Evolutionary conservation across 2,797 vertebrate genomes (phyloP).

Genomic region (Lutjanus argentimaculatus): DNA sequence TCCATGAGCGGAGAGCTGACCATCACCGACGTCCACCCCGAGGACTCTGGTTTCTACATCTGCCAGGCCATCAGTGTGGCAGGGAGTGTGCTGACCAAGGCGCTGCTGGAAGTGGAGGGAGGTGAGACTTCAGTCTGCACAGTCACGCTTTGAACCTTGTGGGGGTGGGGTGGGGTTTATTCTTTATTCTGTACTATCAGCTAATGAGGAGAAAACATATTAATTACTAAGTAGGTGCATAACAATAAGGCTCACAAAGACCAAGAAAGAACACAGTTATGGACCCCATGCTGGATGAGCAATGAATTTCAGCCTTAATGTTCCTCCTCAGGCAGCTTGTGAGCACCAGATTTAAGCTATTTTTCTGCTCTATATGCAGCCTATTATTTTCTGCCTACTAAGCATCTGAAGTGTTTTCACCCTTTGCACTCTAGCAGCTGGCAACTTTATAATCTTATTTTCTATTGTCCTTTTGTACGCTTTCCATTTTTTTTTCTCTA

Average conservation of each 20-base stretch:
- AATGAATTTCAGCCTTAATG: slow-evolving; percentile 54
- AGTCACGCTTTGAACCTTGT: slow-evolving; percentile 9
- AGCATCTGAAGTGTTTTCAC: slow-evolving; percentile 47
- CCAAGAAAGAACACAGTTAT: slow-evolving; percentile 20
- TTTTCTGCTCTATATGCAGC: slow-evolving; percentile 29
- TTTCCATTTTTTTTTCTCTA: neutral
- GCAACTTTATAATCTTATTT: slow-evolving; percentile 30
- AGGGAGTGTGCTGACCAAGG: slow-evolving; percentile 93
- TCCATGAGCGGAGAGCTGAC: slow-evolving; percentile 92
- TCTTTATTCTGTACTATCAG: slow-evolving; percentile 40
- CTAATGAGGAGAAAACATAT: slow-evolving; percentile 65
- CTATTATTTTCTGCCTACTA: slow-evolving; percentile 57
- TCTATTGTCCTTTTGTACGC: slow-evolving; percentile 5
- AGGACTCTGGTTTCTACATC: slow-evolving; percentile 94
- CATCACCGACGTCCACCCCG: slow-evolving; percentile 87
- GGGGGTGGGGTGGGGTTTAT: slow-evolving; percentile 7
- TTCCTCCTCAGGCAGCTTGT: slow-evolving; percentile 57
- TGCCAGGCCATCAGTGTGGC: slow-evolving; percentile 98
- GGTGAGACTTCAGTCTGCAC: slow-evolving; percentile 79
- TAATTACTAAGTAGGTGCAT: slow-evolving; percentile 62
- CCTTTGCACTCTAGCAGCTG: slow-evolving; percentile 28
- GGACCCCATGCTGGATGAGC: slow-evolving; percentile 56
- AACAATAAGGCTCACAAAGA: slow-evolving; percentile 43
- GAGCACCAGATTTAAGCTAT: slow-evolving; percentile 46
- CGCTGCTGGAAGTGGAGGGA: slow-evolving; percentile 90